phyloP scores from a whole-genome alignment of 2,113 vertebrate species.

The Saccopteryx bilineata region DNA sequence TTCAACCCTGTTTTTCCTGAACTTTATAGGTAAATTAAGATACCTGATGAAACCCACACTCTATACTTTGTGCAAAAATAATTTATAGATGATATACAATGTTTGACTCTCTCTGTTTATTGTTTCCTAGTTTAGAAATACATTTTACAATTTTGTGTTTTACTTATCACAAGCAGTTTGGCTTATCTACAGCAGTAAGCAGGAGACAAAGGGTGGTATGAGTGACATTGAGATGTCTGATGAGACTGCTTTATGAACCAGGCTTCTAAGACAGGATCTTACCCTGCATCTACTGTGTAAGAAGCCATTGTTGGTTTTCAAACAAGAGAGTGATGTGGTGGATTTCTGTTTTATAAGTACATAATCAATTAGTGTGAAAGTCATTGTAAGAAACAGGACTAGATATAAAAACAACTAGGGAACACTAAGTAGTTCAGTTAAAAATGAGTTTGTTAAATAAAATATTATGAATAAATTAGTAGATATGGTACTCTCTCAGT shows the following conservation, averaged over 20 bases:
- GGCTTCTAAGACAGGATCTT: background rate
- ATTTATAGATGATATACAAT: background rate
- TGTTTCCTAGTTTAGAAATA: background rate
- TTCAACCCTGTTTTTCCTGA: background rate
- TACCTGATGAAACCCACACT: background rate
- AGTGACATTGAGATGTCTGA: background rate
- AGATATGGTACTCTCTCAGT: background rate
- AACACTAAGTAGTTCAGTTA: background rate
- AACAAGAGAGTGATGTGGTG: background rate
- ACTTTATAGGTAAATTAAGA: background rate
- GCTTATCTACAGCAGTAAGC: background rate
- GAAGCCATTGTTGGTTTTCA: background rate
- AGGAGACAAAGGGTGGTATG: background rate
- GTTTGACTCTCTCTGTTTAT: background rate
- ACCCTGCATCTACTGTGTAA: background rate
- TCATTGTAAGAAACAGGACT: background rate
- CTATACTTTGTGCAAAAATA: background rate
- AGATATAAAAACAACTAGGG: background rate
- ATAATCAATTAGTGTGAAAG: background rate
- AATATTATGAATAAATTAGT: background rate
- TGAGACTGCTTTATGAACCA: background rate
- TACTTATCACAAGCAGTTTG: background rate
- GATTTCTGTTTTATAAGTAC: background rate
- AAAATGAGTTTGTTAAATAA: constrained; percentile 1
- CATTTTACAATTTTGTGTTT: background rate